Conservation (phyloP, 2,113 vertebrate genomes). For the Sphyrna mokarran region DNA sequence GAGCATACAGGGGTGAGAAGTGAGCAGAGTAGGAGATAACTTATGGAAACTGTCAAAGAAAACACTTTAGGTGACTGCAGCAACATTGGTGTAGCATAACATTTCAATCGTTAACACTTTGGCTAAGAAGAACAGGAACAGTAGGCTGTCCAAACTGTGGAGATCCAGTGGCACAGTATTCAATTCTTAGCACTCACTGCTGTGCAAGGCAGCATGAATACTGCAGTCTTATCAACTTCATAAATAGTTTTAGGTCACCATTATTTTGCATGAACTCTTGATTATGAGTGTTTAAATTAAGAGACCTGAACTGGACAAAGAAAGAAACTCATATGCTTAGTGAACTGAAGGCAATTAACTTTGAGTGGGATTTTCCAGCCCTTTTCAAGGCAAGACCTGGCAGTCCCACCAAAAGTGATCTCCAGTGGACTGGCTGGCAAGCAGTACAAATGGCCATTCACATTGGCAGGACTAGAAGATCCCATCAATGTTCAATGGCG, state of each 20-base stretch:
- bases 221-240: neutral
- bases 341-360: neutral
- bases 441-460: no score
- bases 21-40: neutral
- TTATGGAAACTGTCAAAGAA: neutral
- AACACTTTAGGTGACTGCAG: neutral
- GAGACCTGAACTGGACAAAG: neutral
- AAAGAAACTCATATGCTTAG: neutral
- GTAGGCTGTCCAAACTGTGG: neutral
- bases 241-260: neutral
- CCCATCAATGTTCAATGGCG: no score
- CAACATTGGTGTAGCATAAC: neutral
- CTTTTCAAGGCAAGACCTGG: no score
- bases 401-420: no score
- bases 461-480: no score
- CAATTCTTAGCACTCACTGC: neutral
- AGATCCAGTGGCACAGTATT: neutral
- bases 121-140: neutral
- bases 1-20: neutral
- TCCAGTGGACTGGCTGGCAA: no score
- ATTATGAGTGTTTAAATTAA: neutral
- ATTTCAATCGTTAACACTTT: neutral
- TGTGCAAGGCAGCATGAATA: neutral
- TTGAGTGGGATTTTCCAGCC: neutral
- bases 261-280: neutral